Percentiles rank a stretch among this genome's conserved stretches.
Evolutionary conservation across 2,113 vertebrate genomes (phyloP).

Genomic region (Litocranius walleri): DNA sequence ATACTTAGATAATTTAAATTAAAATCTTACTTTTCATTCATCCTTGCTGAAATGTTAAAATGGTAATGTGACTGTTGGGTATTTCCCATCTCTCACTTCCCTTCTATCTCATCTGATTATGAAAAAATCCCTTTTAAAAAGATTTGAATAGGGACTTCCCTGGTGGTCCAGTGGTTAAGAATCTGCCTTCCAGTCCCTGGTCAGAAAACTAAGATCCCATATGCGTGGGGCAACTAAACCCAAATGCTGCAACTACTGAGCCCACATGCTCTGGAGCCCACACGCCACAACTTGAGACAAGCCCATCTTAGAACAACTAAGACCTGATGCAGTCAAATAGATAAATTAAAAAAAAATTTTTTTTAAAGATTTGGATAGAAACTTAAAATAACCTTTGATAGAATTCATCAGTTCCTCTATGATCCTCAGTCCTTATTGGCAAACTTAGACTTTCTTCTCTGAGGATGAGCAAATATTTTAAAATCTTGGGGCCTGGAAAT

Average conservation of each 20-base stretch:
- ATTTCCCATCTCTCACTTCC: background rate
- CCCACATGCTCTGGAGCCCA: background rate
- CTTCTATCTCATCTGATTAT: background rate
- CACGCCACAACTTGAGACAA: background rate
- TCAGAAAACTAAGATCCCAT: background rate
- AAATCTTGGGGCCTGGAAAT: background rate
- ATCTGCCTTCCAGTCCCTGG: background rate
- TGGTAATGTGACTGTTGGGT: background rate
- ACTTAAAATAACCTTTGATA: background rate
- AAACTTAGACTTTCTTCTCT: background rate
- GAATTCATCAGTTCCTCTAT: background rate
- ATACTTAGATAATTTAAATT: background rate
- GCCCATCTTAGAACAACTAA: background rate
- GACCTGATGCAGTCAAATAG: background rate
- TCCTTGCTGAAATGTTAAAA: background rate
- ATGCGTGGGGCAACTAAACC: background rate
- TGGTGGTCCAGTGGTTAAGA: background rate
- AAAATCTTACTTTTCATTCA: background rate
- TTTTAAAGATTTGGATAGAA: background rate
- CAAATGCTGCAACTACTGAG: background rate
- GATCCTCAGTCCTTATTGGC: background rate
- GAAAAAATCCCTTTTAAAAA: background rate
- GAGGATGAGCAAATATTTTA: conserved; percentile 5
- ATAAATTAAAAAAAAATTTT: background rate
- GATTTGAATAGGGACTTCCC: background rate